Evolutionary conservation across 2,113 vertebrate genomes (phyloP), one percentile per base, ranked within the genome.

Genomic region (Empidonax alnorum): DNA sequence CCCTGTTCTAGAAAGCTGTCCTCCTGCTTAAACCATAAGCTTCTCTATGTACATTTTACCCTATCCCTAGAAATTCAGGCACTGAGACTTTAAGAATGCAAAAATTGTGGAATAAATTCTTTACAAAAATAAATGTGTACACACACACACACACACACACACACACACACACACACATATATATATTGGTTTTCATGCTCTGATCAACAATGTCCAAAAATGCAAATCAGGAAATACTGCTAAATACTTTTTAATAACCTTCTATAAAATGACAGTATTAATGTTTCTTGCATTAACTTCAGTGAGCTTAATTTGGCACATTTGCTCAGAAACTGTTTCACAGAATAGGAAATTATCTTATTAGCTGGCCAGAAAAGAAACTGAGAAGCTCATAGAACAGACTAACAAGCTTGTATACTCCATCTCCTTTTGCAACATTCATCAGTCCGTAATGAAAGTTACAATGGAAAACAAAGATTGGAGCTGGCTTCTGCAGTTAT

Each of bases 361-460:
- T 3, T 53, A 67, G 22, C 16, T 91, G 13, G 14, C 39, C 28
- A 87, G 56, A 77, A 83, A 71, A 73, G 46, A 55, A 88, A 66
- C 7, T 20, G 31, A 81, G 50, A 59, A 77, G 20, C 52, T 53
- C 27, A 87, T 5, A 50, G 22, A 73, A 41, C 58, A 90, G 41
- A 76, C 25, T 33, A 87, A 27, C 10, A 27, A 91, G 31, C 41
- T 66, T 68, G 18, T 10, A 12, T 37, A 46, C 37, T 84, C 44
- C 41, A 72, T 72, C 30, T 71, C 59, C 65, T 85, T 76, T 78
- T 69, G 49, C 71, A 91, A 83, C 2, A 7, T 80, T 85, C 35
- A 77, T 62, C 50, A 87, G 74, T 30, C 31, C 31, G 49, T 66
- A 96, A 95, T 69, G 55, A 93, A 91, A 87, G 27, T 89, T 50